Percentiles rank a stretch among this genome's conserved stretches.
These are phyloP conservation scores for Oreortyx pictus DNA, from an alignment of 2,797 vertebrate genomes.

Conservation along the genomic window DNA sequence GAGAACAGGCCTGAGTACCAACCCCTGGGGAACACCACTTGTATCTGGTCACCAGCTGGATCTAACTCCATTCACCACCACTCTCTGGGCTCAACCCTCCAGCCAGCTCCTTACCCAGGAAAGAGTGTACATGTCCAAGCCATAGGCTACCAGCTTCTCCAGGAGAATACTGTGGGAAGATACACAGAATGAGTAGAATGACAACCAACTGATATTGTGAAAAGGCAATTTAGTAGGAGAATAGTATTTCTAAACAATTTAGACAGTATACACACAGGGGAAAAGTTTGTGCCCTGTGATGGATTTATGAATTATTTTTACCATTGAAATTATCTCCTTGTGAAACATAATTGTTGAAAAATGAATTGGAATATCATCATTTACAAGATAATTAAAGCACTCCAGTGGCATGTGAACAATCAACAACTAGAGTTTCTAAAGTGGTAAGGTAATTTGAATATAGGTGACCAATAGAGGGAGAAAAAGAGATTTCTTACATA, in stretches of 20 bases:
- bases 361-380: not conserved
- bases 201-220: not conserved
- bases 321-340: not conserved
- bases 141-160: no score
- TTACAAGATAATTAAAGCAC: not conserved
- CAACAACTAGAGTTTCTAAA: not conserved
- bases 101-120: no score
- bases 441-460: not conserved
- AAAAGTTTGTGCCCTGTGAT: slow-evolving; percentile 1
- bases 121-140: no score
- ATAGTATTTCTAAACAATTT: not conserved
- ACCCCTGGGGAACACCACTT: no score
- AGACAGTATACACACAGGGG: not conserved
- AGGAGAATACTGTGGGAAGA: not conserved
- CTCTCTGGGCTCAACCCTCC: no score
- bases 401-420: not conserved
- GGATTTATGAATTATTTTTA: slow-evolving; percentile 16
- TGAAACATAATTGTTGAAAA: not conserved
- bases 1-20: no score
- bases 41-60: no score
- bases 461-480: not conserved
- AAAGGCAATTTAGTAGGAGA: not conserved
- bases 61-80: no score
- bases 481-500: not conserved
- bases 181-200: not conserved